These are phyloP conservation scores for Eidolon dupreanum DNA, from an alignment of 2,797 vertebrate species.

Conservation along the genomic window DNA sequence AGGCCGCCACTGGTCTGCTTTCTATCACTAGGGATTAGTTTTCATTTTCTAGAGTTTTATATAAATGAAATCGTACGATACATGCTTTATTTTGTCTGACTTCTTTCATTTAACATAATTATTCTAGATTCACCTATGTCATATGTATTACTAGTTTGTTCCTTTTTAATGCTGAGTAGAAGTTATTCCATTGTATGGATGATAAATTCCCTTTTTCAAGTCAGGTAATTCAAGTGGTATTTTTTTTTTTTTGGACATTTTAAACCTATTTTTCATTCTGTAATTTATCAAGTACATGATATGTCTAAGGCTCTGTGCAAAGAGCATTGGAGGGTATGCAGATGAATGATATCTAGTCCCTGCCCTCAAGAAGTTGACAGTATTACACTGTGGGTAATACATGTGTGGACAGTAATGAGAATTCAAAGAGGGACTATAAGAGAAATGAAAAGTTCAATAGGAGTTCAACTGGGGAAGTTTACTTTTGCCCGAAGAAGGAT, in stretches of 20 bases:
- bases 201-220: neutral
- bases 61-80: neutral
- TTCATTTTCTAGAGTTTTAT: neutral
- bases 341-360: neutral
- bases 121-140: neutral
- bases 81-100: neutral
- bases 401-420: neutral
- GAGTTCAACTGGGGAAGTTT: neutral
- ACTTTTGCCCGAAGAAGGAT: neutral
- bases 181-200: neutral
- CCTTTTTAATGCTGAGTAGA: conserved; percentile 6
- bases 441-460: neutral
- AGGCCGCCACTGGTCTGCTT: neutral
- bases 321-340: neutral
- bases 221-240: neutral
- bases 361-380: neutral
- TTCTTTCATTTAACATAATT: neutral
- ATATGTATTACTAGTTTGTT: conserved; percentile 7
- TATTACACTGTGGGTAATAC: neutral
- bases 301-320: conserved; percentile 2
- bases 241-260: neutral
- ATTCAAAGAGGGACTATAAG: conserved; percentile 16
- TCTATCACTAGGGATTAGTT: neutral
- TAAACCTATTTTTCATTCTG: conserved; percentile 17
- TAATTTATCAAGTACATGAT: neutral